phyloP scores from a whole-genome alignment of 2,888 invertebrate genomes.

The Hyles lineata region DNA sequence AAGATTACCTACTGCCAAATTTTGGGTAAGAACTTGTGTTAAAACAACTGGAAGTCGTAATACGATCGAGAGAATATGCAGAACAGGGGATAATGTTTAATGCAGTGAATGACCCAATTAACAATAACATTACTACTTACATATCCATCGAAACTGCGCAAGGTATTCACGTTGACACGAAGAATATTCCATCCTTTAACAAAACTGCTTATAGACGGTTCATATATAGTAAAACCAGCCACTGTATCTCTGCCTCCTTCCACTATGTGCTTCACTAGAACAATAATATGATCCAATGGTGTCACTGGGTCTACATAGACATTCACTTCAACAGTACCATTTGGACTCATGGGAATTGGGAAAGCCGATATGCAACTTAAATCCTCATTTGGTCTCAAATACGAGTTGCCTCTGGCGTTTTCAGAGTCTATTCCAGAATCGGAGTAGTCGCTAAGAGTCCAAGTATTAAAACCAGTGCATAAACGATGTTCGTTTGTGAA shows the following conservation, averaged over 20 bases:
- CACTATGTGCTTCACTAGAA: constrained; percentile 49
- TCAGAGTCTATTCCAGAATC: constrained; percentile 46
- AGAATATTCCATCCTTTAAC: constrained; percentile 52
- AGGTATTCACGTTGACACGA: constrained; percentile 44
- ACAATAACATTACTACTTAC: constrained; percentile 44
- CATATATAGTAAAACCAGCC: constrained; percentile 49
- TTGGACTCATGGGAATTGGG: constrained; percentile 49
- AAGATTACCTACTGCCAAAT: no score
- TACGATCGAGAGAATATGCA: no score
- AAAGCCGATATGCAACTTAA: constrained; percentile 57
- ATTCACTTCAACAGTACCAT: constrained; percentile 54
- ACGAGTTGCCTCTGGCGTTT: constrained; percentile 45
- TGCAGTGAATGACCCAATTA: no score
- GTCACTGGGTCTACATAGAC: constrained; percentile 48
- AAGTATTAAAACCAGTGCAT: constrained; percentile 49
- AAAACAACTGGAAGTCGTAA: no score
- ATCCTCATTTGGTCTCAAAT: constrained; percentile 49
- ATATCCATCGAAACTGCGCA: constrained; percentile 48
- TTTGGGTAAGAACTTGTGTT: no score
- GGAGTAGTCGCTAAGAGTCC: constrained; percentile 53
- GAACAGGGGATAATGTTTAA: no score
- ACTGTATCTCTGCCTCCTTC: constrained; percentile 46
- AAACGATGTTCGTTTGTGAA: constrained; percentile 47
- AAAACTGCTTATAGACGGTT: constrained; percentile 44
- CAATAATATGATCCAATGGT: constrained; percentile 48